Conservation (phyloP, 1,140 invertebrate genomes). For the Popillia japonica region DNA sequence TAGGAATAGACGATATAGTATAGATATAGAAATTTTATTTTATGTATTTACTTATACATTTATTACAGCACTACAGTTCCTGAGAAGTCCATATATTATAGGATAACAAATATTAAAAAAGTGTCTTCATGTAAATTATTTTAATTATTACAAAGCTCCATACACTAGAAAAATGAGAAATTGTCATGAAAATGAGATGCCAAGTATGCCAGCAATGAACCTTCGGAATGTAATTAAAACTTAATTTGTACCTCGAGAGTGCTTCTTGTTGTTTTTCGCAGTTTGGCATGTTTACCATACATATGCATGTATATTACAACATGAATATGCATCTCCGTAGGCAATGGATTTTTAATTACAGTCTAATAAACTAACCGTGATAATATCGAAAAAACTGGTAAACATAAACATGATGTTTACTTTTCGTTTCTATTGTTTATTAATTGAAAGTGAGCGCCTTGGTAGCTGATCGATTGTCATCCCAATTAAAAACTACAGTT, state of each 20-base stretch:
- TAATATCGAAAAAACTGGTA: background rate
- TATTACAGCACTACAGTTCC: no score
- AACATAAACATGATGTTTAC: background rate
- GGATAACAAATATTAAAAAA: no score
- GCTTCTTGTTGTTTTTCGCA: background rate
- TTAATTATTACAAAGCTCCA: no score
- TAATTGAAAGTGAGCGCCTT: no score
- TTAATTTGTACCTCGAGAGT: background rate
- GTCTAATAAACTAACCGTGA: background rate
- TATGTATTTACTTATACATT: no score
- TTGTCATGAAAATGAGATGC: background rate
- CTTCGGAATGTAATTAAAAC: background rate
- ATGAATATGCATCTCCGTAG: conserved; percentile 1
- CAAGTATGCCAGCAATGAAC: background rate
- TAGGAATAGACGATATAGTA: no score
- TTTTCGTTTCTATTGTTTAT: background rate
- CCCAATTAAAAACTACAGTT: no score
- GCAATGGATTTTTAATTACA: conserved; percentile 6
- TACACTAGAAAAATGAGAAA: no score
- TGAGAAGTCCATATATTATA: no score
- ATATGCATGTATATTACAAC: background rate
- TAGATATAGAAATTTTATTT: no score
- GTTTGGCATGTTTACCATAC: background rate
- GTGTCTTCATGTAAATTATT: no score
- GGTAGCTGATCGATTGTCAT: no score